phyloP scores from a whole-genome alignment of 2,888 invertebrate genomes.

The Pedicia rivosa region DNA sequence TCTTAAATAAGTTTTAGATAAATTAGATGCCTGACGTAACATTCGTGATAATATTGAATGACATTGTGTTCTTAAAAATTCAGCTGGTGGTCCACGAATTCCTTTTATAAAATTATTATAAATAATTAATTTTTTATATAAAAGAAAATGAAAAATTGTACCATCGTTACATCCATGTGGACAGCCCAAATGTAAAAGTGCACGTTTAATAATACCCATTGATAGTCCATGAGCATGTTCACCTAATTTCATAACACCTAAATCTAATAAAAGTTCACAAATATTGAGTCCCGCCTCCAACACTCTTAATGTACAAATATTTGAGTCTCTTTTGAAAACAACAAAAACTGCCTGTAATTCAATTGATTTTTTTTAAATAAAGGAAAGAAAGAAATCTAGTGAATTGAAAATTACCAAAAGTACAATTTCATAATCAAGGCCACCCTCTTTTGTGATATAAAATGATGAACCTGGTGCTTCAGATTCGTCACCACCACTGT shows the following conservation, averaged over 20 bases:
- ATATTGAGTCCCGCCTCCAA: constrained; percentile 88
- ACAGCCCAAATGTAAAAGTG: constrained; percentile 78
- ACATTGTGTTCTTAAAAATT: constrained; percentile 77
- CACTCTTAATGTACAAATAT: constrained; percentile 71
- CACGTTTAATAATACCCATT: constrained; percentile 28
- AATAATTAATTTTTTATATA: neutral
- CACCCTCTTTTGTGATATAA: constrained; percentile 91
- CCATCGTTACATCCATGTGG: constrained; percentile 84
- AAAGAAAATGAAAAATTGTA: constrained; percentile 11
- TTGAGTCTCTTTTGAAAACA: constrained; percentile 69
- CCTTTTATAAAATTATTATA: constrained; percentile 21
- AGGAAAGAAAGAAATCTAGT: neutral
- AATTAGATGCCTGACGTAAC: constrained; percentile 42
- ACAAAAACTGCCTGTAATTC: constrained; percentile 52
- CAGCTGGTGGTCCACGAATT: constrained; percentile 70
- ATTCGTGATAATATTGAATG: constrained; percentile 61
- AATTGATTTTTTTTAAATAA: neutral
- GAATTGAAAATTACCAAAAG: constrained; percentile 30
- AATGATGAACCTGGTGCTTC: constrained; percentile 78
- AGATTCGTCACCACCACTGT: constrained; percentile 68
- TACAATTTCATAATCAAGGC: constrained; percentile 81
- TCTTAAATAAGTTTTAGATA: constrained; percentile 38
- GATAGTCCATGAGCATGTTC: constrained; percentile 30
- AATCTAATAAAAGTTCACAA: constrained; percentile 78
- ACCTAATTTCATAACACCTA: constrained; percentile 57